Conservation (phyloP, 2,888 invertebrate species). For the Lepidochitona cinerea region DNA sequence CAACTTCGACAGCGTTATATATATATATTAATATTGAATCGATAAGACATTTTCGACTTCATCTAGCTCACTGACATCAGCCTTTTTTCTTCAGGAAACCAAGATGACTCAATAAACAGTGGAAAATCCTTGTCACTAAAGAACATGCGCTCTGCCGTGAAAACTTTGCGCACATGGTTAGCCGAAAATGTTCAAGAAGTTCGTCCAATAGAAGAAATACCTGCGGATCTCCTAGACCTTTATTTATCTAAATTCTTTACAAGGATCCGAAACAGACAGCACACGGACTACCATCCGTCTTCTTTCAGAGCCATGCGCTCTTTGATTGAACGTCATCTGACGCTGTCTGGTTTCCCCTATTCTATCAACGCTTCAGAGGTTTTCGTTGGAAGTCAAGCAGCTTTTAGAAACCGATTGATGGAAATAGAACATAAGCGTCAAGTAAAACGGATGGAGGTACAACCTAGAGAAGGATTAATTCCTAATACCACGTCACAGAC, state of each 20-base stretch:
- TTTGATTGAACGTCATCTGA: not conserved
- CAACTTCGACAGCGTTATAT: too few species aligned
- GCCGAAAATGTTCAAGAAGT: not conserved
- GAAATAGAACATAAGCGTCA: not conserved
- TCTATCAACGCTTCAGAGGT: not conserved
- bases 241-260: not conserved
- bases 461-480: too few species aligned
- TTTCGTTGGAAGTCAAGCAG: not conserved
- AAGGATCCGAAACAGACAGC: not conserved
- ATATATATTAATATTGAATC: too few species aligned
- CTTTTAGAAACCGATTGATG: not conserved
- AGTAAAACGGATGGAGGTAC: too few species aligned
- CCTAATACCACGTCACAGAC: too few species aligned
- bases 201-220: not conserved
- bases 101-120: too few species aligned
- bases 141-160: not conserved
- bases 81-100: too few species aligned
- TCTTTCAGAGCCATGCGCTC: not conserved
- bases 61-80: too few species aligned
- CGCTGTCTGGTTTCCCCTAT: not conserved
- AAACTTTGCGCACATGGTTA: not conserved
- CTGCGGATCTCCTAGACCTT: not conserved
- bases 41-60: too few species aligned
- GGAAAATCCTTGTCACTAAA: not conserved
- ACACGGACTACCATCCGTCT: not conserved